These are phyloP conservation scores for Microchirus variegatus DNA, from an alignment of 2,797 vertebrate genomes.

Conservation along the genomic window DNA sequence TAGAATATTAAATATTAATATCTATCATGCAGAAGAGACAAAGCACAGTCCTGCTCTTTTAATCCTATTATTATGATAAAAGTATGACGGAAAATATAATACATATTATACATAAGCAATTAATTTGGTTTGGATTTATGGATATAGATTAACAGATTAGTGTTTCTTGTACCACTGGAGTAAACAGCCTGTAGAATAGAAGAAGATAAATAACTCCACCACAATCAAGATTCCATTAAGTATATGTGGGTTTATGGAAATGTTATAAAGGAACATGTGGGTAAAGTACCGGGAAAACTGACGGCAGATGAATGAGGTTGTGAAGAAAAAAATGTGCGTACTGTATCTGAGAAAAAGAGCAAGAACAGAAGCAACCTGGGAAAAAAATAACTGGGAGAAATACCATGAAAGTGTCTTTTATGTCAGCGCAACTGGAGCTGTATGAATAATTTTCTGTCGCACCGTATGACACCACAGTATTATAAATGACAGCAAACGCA, in stretches of 20 bases:
- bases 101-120: no score
- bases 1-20: conserved; percentile 1
- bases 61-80: no score
- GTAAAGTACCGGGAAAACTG: conserved; percentile 22
- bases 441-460: conserved; percentile 51
- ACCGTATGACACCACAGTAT: conserved; percentile 40
- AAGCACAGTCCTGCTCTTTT: background rate
- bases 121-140: no score
- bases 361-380: conserved; percentile 55
- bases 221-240: background rate
- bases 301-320: conserved; percentile 48
- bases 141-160: no score
- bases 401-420: conserved; percentile 66
- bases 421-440: conserved; percentile 59
- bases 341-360: conserved; percentile 16
- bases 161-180: no score
- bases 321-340: conserved; percentile 53
- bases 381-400: conserved; percentile 28
- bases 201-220: no score
- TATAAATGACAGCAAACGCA: conserved; percentile 40
- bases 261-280: conserved; percentile 8
- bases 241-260: background rate
- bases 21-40: background rate
- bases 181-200: no score
- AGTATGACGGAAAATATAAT: no score